Evolutionary conservation across 2,113 vertebrate species (phyloP), one percentile per base, ranked within the genome.

Genomic region (Otis tarda): DNA sequence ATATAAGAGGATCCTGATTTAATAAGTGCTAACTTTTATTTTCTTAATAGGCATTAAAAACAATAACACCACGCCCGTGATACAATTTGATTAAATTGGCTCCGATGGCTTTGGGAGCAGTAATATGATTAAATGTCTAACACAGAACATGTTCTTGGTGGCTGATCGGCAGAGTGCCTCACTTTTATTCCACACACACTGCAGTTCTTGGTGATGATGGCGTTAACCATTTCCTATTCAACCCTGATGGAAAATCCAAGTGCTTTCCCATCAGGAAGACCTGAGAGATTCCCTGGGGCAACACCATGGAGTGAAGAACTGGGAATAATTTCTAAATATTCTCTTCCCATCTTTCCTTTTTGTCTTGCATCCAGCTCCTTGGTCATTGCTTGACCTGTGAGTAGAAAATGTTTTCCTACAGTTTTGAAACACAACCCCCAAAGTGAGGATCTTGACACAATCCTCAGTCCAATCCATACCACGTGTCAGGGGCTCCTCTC

Each of bases 11-110:
- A 95, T 70, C 81, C 43, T 94, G 94, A 96, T 97, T 96, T 97
- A 96, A 97, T 97, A 95, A 97, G 89, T 94, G 93, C 83, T 93
- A 96, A 96, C 92, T 87, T 97, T 97, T 97, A 97, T 97, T 97
- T 97, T 97, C 89, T 91, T 97, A 97, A 96, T 93, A 95, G 87
- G 70, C 85, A 82, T 95, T 93, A 95, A 93, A 97, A 97, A 97
- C 89, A 97, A 92, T 95, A 97, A 90, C 76, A 64, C 89, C 74
- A 87, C 52, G 17, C 84, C 85, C 94, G 92, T 93, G 94, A 93
- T 87, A 94, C 90, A 86, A 86, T 96, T 96, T 95, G 93, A 97
- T 97, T 96, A 96, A 97, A 94, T 96, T 96, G 92, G 83, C 90
- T 96, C 59, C 9, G 43, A 91, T 90, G 87, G 85, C 89, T 97